A percentile compares a stretch with the other conserved stretches of the same genome.
phyloP scores from a whole-genome alignment of 2,113 vertebrate species.

The Ctenomys sociabilis region DNA sequence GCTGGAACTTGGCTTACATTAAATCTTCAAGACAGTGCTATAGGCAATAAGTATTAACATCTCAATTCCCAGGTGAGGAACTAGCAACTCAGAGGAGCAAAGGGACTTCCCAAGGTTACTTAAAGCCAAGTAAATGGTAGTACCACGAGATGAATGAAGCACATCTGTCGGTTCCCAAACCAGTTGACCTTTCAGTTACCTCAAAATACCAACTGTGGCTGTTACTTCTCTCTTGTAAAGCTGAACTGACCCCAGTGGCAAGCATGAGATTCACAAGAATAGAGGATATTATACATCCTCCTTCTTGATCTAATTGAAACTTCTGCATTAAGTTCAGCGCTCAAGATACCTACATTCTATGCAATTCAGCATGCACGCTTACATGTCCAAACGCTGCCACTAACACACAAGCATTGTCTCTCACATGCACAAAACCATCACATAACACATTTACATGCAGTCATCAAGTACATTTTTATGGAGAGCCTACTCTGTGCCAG shows the following conservation, averaged over 20 bases:
- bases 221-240: not conserved
- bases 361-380: too few relatives aligned
- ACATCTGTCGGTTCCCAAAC: not conserved
- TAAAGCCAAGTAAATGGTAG: not conserved
- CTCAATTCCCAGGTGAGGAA: not conserved
- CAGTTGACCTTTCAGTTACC: not conserved
- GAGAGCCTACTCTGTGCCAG: not conserved
- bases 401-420: not conserved
- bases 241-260: not conserved
- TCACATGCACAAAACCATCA: not conserved
- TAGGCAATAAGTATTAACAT: not conserved
- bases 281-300: not conserved
- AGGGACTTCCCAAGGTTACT: not conserved
- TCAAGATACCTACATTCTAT: too few relatives aligned
- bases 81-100: not conserved
- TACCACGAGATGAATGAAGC: not conserved
- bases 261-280: not conserved
- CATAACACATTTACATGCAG: not conserved
- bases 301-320: not conserved
- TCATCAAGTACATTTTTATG: not conserved
- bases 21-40: not conserved
- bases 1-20: not conserved
- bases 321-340: not conserved
- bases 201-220: not conserved
- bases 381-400: not conserved